phyloP scores from a whole-genome alignment of 2,888 invertebrate genomes.

The Hypercompe scribonia region DNA sequence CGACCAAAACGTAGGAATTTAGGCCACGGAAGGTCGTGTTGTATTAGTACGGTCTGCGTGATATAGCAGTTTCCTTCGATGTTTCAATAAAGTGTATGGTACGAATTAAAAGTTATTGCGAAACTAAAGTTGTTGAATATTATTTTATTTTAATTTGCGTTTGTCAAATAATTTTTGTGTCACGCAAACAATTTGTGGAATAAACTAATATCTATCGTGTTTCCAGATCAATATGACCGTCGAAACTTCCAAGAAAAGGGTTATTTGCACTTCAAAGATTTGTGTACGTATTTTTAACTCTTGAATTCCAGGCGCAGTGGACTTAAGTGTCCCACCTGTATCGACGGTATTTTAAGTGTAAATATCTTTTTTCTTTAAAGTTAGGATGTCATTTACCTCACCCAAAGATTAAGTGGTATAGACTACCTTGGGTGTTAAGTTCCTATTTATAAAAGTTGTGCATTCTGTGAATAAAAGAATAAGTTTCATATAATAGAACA shows the following conservation, averaged over 20 bases:
- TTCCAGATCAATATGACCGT: too few relatives aligned
- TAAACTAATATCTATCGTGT: neutral
- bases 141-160: neutral
- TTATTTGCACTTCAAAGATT: too few relatives aligned
- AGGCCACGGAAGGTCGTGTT: conserved; percentile 14
- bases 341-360: too few relatives aligned
- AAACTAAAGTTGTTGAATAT: neutral
- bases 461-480: neutral
- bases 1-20: conserved; percentile 16
- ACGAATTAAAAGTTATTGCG: conserved; percentile 9
- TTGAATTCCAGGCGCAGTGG: too few relatives aligned
- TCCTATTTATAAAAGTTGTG: neutral
- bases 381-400: neutral
- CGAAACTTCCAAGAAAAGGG: too few relatives aligned
- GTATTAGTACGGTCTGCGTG: conserved; percentile 24
- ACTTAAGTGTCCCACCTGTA: too few relatives aligned
- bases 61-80: conserved; percentile 36
- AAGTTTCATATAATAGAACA: neutral
- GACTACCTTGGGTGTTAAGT: neutral
- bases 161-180: too few relatives aligned
- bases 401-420: neutral
- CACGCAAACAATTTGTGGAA: too few relatives aligned
- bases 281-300: too few relatives aligned
- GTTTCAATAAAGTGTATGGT: conserved; percentile 38
- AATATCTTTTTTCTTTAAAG: neutral